Evolutionary conservation across 2,113 vertebrate genomes (phyloP), one percentile per base, ranked within the genome.

Genomic region (Takifugu flavidus): DNA sequence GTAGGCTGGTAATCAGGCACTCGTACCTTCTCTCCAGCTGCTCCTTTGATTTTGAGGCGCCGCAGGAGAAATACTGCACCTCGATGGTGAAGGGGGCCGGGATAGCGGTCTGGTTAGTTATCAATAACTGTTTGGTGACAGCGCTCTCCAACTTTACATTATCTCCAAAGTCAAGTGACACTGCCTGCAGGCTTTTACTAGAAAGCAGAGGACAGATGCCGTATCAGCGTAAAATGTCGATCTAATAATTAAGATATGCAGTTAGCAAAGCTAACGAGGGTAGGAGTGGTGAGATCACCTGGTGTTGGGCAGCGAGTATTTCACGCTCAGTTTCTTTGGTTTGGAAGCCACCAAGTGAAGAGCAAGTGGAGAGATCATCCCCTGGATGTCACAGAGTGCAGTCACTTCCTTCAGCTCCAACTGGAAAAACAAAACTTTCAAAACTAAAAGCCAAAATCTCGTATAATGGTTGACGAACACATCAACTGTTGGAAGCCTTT

Each of bases 31-130:
- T 69, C 62, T 70, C 64, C 13, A 62, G 27, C 8, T 66, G 70
- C 14, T 25, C 45, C 14, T 31, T 25, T 26, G 77, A 55, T 59
- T 79, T 53, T 25, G 51, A 14, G 5, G 52, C n/a, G 20, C 20
- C 65, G 49, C 77, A 91, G 52, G 70, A 91, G 12, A 98, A 99
- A 82, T 93, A 93, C 10, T 93, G 89, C 1, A 84, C 89, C 52
- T 85, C 75, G 26, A 98, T 25, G n/a, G 56, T 69, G 76, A 98
- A 98, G 1, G 84, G 63, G 12, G 93, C 91, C 2, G 85, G 56
- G 49, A 96, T 91, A 0, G 91, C 89, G 0, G 92, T 93, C 39
- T 67, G 79, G 49, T 98, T 99, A 70, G 89, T 95, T 44, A 99
- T 89, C 28, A 92, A 3, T 1, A 99, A 72, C 67, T 90, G 90